A percentile compares a stretch with the other conserved stretches of the same genome.
Conservation (phyloP, 2,797 vertebrate genomes). For the Triplophysa bombifrons region DNA sequence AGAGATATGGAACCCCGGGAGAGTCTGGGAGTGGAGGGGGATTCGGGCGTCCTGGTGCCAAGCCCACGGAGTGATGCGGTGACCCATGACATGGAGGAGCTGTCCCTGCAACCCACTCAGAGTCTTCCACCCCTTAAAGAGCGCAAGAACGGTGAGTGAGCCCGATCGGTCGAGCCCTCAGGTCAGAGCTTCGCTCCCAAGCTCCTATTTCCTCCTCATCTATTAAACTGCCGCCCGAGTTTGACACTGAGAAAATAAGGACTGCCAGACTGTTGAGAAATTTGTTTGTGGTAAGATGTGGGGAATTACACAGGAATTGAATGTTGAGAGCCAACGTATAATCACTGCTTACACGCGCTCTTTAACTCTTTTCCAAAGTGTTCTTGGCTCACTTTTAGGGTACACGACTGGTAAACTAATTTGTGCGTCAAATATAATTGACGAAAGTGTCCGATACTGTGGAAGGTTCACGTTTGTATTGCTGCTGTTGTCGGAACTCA, state of each 20-base stretch:
- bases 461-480: constrained; percentile 1
- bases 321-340: constrained; percentile 58
- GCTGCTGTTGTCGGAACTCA: constrained; percentile 22
- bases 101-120: constrained; percentile 77
- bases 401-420: constrained; percentile 44
- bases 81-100: constrained; percentile 80
- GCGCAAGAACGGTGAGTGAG: constrained; percentile 81
- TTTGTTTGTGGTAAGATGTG: constrained; percentile 67
- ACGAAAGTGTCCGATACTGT: constrained; percentile 18
- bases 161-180: constrained; percentile 6
- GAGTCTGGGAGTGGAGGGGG: constrained; percentile 69
- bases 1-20: constrained; percentile 73
- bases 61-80: constrained; percentile 85
- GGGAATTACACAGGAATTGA: constrained; percentile 63
- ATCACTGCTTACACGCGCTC: constrained; percentile 58
- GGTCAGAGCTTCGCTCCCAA: constrained; percentile 32
- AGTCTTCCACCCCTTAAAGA: constrained; percentile 78
- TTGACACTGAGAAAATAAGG: constrained; percentile 64
- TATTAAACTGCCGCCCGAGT: constrained; percentile 59
- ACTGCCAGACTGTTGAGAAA: constrained; percentile 50
- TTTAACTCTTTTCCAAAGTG: constrained; percentile 50
- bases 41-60: constrained; percentile 71
- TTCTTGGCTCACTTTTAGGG: constrained; percentile 49
- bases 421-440: constrained; percentile 40
- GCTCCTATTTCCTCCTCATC: constrained; percentile 56